Conservation (phyloP, 2,888 invertebrate species). For the Terebella lapidaria region DNA sequence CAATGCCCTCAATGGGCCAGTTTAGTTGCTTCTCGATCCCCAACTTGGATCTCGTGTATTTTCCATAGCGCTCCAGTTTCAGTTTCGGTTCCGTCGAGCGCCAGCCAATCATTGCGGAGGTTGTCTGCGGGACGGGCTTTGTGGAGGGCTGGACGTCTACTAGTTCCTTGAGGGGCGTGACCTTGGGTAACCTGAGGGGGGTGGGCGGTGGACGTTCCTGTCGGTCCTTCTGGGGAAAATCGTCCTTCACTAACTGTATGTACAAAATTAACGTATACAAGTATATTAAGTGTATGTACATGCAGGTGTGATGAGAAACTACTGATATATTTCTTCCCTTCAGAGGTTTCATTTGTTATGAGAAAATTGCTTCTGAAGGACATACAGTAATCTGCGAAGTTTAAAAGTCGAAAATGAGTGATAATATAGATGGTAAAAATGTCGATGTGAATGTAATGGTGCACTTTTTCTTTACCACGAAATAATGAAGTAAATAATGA, state of each 20-base stretch:
- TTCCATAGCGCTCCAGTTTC: slow-evolving; percentile 46
- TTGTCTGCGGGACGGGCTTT: slow-evolving; percentile 43
- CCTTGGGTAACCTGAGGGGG: slow-evolving; percentile 35
- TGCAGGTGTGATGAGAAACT: no score
- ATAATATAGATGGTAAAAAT: no score
- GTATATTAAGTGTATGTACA: background rate
- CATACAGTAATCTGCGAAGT: no score
- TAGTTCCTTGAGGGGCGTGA: slow-evolving; percentile 45
- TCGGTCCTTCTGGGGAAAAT: slow-evolving; percentile 27
- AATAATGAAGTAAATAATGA: no score
- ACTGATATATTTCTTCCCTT: no score
- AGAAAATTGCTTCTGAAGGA: no score
- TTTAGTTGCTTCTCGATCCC: slow-evolving; percentile 46
- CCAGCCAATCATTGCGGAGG: slow-evolving; percentile 45
- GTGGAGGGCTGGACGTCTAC: slow-evolving; percentile 45
- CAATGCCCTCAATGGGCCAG: slow-evolving; percentile 48
- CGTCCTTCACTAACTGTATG: slow-evolving; percentile 45
- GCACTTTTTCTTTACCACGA: no score
- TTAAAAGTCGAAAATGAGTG: no score
- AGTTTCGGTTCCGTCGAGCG: slow-evolving; percentile 36
- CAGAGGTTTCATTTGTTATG: no score
- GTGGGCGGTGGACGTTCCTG: slow-evolving; percentile 22
- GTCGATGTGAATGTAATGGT: no score
- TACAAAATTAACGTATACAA: background rate
- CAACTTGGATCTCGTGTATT: slow-evolving; percentile 46